These are phyloP conservation scores for Catocala sponsa DNA, from an alignment of 2,888 invertebrate genomes.

Conservation along the genomic window DNA sequence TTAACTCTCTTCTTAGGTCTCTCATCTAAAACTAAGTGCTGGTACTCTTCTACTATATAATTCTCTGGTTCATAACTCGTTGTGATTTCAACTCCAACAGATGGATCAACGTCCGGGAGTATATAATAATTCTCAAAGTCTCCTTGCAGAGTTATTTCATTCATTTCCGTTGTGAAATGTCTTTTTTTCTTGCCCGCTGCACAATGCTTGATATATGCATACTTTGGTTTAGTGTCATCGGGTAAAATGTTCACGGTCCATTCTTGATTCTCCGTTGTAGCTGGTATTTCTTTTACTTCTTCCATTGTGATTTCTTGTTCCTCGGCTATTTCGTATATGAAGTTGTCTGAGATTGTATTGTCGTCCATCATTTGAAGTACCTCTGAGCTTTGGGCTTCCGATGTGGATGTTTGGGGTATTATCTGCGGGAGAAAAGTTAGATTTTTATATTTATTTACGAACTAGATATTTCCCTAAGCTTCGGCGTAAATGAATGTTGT, in stretches of 20 bases:
- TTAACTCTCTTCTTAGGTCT: slow-evolving; percentile 69
- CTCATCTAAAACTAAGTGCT: slow-evolving; percentile 75
- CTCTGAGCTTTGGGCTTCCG: slow-evolving; percentile 52
- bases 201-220: slow-evolving; percentile 82
- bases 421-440: slow-evolving; percentile 60
- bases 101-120: slow-evolving; percentile 80
- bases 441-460: neutral
- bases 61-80: slow-evolving; percentile 82
- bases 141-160: slow-evolving; percentile 76
- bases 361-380: slow-evolving; percentile 76
- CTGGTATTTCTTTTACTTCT: slow-evolving; percentile 76
- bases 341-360: slow-evolving; percentile 71
- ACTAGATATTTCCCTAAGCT: too few relatives aligned
- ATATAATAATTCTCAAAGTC: slow-evolving; percentile 84
- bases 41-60: slow-evolving; percentile 78
- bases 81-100: slow-evolving; percentile 78
- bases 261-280: slow-evolving; percentile 62
- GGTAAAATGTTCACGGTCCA: slow-evolving; percentile 82
- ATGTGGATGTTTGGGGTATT: slow-evolving; percentile 66
- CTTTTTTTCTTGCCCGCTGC: slow-evolving; percentile 78
- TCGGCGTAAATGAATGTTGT: too few relatives aligned
- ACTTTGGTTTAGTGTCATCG: slow-evolving; percentile 74
- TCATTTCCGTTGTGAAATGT: slow-evolving; percentile 81
- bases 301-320: slow-evolving; percentile 84
- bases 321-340: slow-evolving; percentile 84